A percentile compares a stretch with the other conserved stretches of the same genome.
phyloP scores from a whole-genome alignment of 2,113 vertebrate species.

The Paracanthobrama guichenoti region DNA sequence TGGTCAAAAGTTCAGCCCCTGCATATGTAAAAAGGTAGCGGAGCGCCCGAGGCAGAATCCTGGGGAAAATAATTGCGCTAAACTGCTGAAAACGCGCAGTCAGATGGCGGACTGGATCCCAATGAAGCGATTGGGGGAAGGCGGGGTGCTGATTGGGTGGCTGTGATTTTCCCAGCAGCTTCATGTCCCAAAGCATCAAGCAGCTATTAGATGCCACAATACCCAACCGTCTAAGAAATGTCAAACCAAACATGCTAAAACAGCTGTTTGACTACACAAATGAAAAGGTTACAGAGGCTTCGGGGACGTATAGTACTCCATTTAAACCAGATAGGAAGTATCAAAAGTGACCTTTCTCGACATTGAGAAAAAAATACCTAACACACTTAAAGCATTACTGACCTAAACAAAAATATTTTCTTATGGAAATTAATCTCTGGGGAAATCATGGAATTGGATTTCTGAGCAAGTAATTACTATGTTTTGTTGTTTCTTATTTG shows the following conservation, averaged over 20 bases:
- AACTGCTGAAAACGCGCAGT: conserved; percentile 93
- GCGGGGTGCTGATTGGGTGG: conserved; percentile 67
- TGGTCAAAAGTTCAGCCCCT: conserved; percentile 99
- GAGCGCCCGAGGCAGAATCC: conserved; percentile 95
- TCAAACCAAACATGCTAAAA: conserved; percentile 58
- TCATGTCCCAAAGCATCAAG: conserved; percentile 53
- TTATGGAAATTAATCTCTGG: neutral
- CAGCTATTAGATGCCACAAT: conserved; percentile 60
- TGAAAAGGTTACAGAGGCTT: conserved; percentile 57
- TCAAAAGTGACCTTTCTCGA: conserved; percentile 24
- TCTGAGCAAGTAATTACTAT: neutral
- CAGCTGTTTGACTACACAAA: conserved; percentile 57
- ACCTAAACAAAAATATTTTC: neutral
- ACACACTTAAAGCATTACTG: neutral
- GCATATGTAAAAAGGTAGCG: conserved; percentile 99
- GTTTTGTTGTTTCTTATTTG: neutral
- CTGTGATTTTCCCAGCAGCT: conserved; percentile 52
- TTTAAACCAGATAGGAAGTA: neutral
- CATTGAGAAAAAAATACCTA: conserved; percentile 14
- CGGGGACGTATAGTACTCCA: conserved; percentile 36
- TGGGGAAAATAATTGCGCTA: conserved; percentile 98
- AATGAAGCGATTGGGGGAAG: conserved; percentile 37
- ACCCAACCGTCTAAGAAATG: conserved; percentile 54
- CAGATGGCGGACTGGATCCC: conserved; percentile 74
- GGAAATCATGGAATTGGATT: neutral